Conservation (phyloP, 2,113 vertebrate species). For the Burhinus oedicnemus region DNA sequence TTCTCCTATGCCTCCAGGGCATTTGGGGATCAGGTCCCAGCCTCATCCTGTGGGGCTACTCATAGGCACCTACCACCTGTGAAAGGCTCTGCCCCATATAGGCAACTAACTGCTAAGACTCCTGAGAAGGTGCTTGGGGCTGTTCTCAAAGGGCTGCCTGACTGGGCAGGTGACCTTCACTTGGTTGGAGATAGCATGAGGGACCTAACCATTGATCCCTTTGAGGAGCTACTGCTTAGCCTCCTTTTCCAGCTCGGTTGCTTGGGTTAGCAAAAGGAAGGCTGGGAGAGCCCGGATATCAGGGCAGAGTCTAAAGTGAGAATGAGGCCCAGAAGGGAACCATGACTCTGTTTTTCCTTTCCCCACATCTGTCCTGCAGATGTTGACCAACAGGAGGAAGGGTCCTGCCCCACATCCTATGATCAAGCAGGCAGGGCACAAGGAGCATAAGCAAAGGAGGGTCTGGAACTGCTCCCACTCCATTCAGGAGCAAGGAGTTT, state of each 20-base stretch:
- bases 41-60: not conserved
- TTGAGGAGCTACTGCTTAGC: not conserved
- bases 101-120: not conserved
- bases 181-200: not conserved
- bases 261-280: too few species aligned
- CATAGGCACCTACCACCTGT: too few species aligned
- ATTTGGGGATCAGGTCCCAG: not conserved
- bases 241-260: too few species aligned
- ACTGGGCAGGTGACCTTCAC: not conserved
- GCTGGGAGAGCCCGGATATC: too few species aligned
- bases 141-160: not conserved
- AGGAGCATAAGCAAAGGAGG: rapidly evolving
- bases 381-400: too few species aligned
- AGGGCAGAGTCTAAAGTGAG: too few species aligned
- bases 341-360: not conserved
- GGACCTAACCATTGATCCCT: not conserved
- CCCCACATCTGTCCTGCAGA: not conserved
- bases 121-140: not conserved
- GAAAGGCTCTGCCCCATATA: not conserved
- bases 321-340: too few species aligned
- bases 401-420: not conserved
- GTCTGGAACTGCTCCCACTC: not conserved
- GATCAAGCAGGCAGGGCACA: not conserved
- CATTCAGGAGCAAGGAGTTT: not conserved
- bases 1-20: not conserved